Evolutionary conservation across 2,797 vertebrate species (phyloP).

Genomic region (Diplodus sargus): DNA sequence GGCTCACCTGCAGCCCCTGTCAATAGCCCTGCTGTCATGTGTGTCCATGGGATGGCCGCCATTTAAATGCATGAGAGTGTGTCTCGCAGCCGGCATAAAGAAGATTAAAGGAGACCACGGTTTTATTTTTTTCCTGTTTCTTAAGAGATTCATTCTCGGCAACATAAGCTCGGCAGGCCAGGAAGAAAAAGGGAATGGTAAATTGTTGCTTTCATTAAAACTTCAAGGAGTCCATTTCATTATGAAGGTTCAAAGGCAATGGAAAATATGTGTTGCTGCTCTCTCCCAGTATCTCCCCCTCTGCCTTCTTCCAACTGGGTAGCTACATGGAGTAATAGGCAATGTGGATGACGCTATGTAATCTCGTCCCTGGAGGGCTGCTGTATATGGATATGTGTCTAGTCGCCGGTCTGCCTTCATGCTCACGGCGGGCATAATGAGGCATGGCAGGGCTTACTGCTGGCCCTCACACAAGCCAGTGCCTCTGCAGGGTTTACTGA

Average conservation of each 20-base stretch:
- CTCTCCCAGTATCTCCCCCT: slow-evolving; percentile 25
- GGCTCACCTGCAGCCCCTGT: slow-evolving; percentile 64
- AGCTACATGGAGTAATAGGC: slow-evolving; percentile 55
- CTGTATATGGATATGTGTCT: slow-evolving; percentile 38
- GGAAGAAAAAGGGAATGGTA: slow-evolving; percentile 74
- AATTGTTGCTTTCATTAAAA: slow-evolving; percentile 86
- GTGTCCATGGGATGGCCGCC: slow-evolving; percentile 69
- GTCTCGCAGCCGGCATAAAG: slow-evolving; percentile 67
- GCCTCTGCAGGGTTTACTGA: slow-evolving; percentile 30
- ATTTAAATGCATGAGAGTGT: slow-evolving; percentile 85
- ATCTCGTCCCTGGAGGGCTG: slow-evolving; percentile 46
- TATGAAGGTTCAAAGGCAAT: slow-evolving; percentile 81
- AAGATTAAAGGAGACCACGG: slow-evolving; percentile 80
- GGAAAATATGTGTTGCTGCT: slow-evolving; percentile 57
- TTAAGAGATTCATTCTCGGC: slow-evolving; percentile 54
- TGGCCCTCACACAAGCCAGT: slow-evolving; percentile 40
- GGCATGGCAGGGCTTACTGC: slow-evolving; percentile 45
- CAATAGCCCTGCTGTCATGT: slow-evolving; percentile 62
- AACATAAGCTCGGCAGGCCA: slow-evolving; percentile 63
- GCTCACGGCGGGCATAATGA: slow-evolving; percentile 54
- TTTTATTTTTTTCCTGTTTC: slow-evolving; percentile 57
- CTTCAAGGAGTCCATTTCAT: slow-evolving; percentile 83
- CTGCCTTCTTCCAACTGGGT: slow-evolving; percentile 23
- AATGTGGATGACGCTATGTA: slow-evolving; percentile 50
- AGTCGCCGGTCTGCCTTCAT: slow-evolving; percentile 22